phyloP scores from a whole-genome alignment of 2,888 invertebrate genomes.

The Helicoverpa assulta region DNA sequence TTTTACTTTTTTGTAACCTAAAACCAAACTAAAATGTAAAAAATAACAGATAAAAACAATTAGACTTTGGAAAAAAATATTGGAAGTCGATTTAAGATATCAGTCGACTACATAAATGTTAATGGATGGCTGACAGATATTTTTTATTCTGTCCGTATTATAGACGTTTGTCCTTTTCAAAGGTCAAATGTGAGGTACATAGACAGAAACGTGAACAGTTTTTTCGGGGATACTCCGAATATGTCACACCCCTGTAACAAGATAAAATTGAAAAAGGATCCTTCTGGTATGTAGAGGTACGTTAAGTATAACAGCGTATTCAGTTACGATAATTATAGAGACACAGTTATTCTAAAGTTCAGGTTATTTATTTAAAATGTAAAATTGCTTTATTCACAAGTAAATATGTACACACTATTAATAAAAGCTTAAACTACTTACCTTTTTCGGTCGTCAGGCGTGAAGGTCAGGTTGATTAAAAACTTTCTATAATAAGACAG shows the following conservation, averaged over 20 bases:
- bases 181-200: slow-evolving; percentile 23
- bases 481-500: too few relatives aligned
- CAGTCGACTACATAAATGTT: slow-evolving; percentile 16
- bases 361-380: too few relatives aligned
- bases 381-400: too few relatives aligned
- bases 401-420: too few relatives aligned
- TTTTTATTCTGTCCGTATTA: slow-evolving; percentile 11
- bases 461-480: too few relatives aligned
- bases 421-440: too few relatives aligned
- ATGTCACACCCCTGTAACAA: neutral
- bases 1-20: too few relatives aligned
- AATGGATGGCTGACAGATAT: slow-evolving; percentile 16
- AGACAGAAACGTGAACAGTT: neutral
- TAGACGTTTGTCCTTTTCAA: slow-evolving; percentile 27
- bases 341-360: too few relatives aligned
- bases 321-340: too few relatives aligned
- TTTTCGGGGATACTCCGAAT: neutral
- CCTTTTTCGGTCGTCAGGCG: too few relatives aligned
- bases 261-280: neutral
- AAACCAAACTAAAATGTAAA: too few relatives aligned
- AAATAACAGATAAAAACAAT: neutral
- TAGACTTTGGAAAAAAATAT: slow-evolving; percentile 13
- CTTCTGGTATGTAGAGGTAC: neutral
- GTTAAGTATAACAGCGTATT: neutral
- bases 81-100: slow-evolving; percentile 41